Base-by-base conservation (phyloP, 2,797 vertebrate species). In the Sandelia bainsii region DNA sequence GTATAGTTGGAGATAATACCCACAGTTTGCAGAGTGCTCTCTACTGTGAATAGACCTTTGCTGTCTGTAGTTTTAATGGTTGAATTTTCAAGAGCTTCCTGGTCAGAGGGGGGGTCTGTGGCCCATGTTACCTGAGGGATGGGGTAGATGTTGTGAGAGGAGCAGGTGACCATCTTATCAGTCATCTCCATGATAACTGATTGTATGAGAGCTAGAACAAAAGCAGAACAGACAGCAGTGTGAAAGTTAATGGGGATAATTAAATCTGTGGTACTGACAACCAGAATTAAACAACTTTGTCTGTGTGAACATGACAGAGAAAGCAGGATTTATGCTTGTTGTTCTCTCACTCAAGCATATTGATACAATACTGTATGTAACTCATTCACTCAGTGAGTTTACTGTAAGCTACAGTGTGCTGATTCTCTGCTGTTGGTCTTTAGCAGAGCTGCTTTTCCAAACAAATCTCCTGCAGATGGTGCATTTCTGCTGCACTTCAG, bases 111-210 rank as follows among this genome's bases (percentile, higher is more conserved):
- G 6, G 94, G 94, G 3, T 92, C 88, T 8, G 92, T 94, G 64
- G 82, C 73, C 94, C 94, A 95, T 0, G 67, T 79, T 48, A 95
- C 87, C 53, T 91, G 87, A 57, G 94, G 94, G 44, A 84, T 37
- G 2, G 94, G 94, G 77, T 95, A 95, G 84, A 95, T 88, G 86
- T 91, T 92, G 50, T 92, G 83, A 72, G 93, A 93, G 77, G 90
- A 83, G 82, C 94, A 95, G 72, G 80, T 92, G 60, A 93, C 86
- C 22, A 4, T 73, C 20, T 93, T 87, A 4, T 92, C 71, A 0
- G 73, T 86, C 81, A 93, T 85, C 86, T 93, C 92, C 46, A 94
- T 82, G 58, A 75, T 80, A 50, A 95, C 93, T 9, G 91, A 91
- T 53, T 93, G 92, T 79, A 95, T 94, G 19, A 89, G 79, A 73